Percentiles rank a stretch among this genome's conserved stretches.
Evolutionary conservation across 2,797 vertebrate species (phyloP).

Genomic region (Rhinoraja longicauda): DNA sequence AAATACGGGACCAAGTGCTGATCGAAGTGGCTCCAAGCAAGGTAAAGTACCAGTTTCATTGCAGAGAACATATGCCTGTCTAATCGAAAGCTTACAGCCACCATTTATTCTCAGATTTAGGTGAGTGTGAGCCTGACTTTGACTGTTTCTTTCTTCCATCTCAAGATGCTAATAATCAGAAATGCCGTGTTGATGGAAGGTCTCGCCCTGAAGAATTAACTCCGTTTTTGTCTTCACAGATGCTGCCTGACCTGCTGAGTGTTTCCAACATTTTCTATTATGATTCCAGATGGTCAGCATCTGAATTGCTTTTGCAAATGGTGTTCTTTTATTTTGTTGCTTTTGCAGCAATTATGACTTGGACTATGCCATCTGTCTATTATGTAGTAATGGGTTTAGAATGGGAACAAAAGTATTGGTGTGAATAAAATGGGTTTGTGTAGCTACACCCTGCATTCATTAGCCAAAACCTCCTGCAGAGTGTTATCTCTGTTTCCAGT

Average conservation of each 20-base stretch:
- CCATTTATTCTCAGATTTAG: neutral
- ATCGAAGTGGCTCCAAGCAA: conserved; percentile 86
- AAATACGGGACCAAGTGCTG: conserved; percentile 87
- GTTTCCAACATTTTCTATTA: too few species aligned
- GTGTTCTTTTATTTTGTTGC: neutral
- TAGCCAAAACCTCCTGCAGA: neutral
- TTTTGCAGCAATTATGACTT: neutral
- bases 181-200: too few species aligned
- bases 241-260: too few species aligned
- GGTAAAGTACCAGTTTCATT: conserved; percentile 57
- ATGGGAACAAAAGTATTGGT: neutral
- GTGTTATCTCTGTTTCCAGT: neutral
- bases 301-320: neutral
- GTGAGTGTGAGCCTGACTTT: neutral
- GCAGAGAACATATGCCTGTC: too few species aligned
- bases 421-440: neutral
- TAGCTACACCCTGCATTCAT: neutral
- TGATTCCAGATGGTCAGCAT: too few species aligned
- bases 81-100: neutral
- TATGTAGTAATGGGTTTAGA: neutral
- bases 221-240: too few species aligned
- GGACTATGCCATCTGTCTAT: too few species aligned
- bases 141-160: neutral
- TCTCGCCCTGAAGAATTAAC: too few species aligned
- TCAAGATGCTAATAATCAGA: neutral